Evolutionary conservation across 2,888 invertebrate genomes (phyloP), one percentile per base, ranked within the genome.

Genomic region (Stenoptilia bipunctidactyla): DNA sequence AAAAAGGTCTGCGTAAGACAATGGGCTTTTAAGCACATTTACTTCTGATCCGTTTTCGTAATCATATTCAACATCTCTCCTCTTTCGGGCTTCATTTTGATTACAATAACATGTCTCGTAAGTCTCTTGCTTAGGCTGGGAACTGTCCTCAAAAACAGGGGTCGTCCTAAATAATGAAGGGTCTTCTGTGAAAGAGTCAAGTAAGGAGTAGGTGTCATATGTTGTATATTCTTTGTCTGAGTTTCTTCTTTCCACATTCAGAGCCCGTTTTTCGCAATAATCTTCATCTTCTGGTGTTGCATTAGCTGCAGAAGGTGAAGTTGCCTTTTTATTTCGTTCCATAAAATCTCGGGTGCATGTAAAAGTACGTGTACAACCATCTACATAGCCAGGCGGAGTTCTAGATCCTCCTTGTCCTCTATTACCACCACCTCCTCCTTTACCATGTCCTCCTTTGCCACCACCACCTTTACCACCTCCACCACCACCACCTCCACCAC

Each of bases 331-430:
- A 43, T 83, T 83, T 46, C 73, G 60, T 20, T 76, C 57, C 65
- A 74, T 62, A 43, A 52, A 68, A 30, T 71, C 71, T 36, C 82
- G 62, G 1, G 80, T 80, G 45, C 82, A 83, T 1, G 82, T 83
- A 8, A 74, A 79, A 30, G 79, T 83, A 14, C 80, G 63, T 10
- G 75, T 71, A 48, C 82, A 83, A 12, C 77, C 79, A 15, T 73
- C 74, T 1, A 82, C 80, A 46, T 73, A 79, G 1, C 80, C 80
- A 6, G 70, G 68, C 8, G 74, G 79, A 8, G 79, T 82, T 42
- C 65, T 58, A 2, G 72, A 65, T 0, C 72, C 73, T 4, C 50
- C 44, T 5, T 56, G 52, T 4, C 58, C 52, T 2, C 51, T 40
- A 8, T 44, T 53, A 3, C 43, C 47, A 25, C 48, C 52, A 8